Evolutionary conservation across 2,797 vertebrate species (phyloP).

Genomic region (Pelodytes ibericus): DNA sequence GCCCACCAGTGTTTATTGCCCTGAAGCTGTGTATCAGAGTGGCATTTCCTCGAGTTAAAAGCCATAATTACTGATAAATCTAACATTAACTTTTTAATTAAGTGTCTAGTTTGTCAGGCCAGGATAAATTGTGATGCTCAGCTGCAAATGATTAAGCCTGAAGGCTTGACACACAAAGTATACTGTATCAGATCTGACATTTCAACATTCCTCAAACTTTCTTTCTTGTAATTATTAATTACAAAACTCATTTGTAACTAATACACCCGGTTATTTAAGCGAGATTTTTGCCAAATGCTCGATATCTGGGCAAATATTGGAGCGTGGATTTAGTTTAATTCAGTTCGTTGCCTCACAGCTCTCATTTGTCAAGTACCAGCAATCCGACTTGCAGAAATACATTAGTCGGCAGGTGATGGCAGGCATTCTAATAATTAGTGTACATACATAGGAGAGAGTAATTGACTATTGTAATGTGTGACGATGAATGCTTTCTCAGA

Average conservation of each 20-base stretch:
- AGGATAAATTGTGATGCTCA: slow-evolving; percentile 56
- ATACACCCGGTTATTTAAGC: slow-evolving; percentile 36
- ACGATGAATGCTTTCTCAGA: not conserved
- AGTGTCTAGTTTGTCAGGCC: slow-evolving; percentile 52
- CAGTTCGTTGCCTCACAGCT: not conserved
- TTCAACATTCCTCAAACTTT: slow-evolving; percentile 54
- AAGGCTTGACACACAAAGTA: slow-evolving; percentile 42
- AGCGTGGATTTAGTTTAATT: not conserved
- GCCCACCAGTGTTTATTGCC: not conserved
- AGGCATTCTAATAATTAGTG: slow-evolving; percentile 10
- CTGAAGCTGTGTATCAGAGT: slow-evolving; percentile 33
- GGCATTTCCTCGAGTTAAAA: slow-evolving; percentile 49
- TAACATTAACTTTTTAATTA: slow-evolving; percentile 50
- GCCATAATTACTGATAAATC: slow-evolving; percentile 52
- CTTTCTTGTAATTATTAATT: slow-evolving; percentile 36
- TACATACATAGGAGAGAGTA: not conserved
- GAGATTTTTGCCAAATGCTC: slow-evolving; percentile 11
- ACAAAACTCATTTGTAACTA: slow-evolving; percentile 49
- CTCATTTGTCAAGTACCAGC: slow-evolving; percentile 3
- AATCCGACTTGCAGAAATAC: not conserved
- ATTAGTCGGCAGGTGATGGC: not conserved
- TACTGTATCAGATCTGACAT: slow-evolving; percentile 39
- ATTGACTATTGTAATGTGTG: not conserved
- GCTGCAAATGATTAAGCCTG: slow-evolving; percentile 54
- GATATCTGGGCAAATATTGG: slow-evolving; percentile 40